phyloP scores from a whole-genome alignment of 2,113 vertebrate genomes.

The Pantherophis guttatus region DNA sequence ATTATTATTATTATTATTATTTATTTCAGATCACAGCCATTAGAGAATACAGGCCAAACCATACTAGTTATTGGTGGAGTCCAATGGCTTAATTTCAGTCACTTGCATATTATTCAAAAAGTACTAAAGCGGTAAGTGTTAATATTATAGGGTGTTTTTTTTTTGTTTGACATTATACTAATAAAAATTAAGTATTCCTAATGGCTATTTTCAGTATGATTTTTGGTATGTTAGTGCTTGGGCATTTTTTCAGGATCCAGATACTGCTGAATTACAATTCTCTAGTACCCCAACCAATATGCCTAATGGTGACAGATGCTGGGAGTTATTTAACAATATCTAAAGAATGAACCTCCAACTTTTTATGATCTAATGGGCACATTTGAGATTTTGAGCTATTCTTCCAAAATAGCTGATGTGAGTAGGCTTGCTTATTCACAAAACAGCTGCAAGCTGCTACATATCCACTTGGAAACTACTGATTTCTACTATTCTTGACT shows the following conservation, averaged over 20 bases:
- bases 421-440: background rate
- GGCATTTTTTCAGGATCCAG: background rate
- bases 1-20: conserved; percentile 27
- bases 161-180: background rate
- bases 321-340: background rate
- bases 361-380: background rate
- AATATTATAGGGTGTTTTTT: background rate
- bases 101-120: conserved; percentile 83
- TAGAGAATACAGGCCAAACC: conserved; percentile 82
- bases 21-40: conserved; percentile 83
- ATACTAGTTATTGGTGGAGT: conserved; percentile 92
- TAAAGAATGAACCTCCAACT: background rate
- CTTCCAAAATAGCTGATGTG: background rate
- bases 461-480: background rate
- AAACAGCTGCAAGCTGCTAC: background rate
- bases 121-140: conserved; percentile 83
- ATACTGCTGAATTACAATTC: background rate
- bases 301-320: background rate
- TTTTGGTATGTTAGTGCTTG: background rate
- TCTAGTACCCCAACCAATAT: background rate
- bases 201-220: background rate
- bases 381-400: background rate
- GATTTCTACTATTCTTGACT: background rate
- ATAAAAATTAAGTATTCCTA: background rate
- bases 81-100: conserved; percentile 91